Percentiles rank a stretch among this genome's conserved stretches.
phyloP scores from a whole-genome alignment of 37 sponge, comb jelly and placozoan species.

The Aphrocallistes beatrix region DNA sequence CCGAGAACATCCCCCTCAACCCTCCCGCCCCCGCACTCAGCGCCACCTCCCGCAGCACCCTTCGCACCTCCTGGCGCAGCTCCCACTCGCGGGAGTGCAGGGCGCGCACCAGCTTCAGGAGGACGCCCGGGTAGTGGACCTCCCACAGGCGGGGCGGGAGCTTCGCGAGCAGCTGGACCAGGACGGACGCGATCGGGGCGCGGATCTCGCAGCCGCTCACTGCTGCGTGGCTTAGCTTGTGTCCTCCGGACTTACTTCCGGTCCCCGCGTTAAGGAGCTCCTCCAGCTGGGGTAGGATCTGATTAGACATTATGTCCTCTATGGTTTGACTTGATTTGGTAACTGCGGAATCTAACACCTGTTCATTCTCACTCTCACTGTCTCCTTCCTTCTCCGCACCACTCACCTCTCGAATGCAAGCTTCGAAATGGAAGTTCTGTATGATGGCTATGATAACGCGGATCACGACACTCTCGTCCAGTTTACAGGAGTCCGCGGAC shows the following conservation, averaged over 20 bases:
- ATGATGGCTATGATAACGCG: background rate
- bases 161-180: slow-evolving; percentile 59
- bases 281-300: background rate
- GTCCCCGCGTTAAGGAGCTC: background rate
- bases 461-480: background rate
- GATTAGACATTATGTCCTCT: background rate
- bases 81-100: slow-evolving; percentile 54
- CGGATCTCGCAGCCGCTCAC: slow-evolving; percentile 31
- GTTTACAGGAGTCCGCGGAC: background rate
- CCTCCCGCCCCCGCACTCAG: slow-evolving; percentile 49
- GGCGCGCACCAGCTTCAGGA: slow-evolving; percentile 60
- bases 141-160: slow-evolving; percentile 52
- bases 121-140: slow-evolving; percentile 50
- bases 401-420: background rate
- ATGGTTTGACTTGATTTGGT: too few species aligned
- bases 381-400: background rate
- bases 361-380: background rate
- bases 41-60: slow-evolving; percentile 68
- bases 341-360: background rate
- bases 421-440: background rate
- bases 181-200: slow-evolving; percentile 70
- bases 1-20: slow-evolving; percentile 50
- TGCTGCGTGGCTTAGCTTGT: slow-evolving; percentile 13
- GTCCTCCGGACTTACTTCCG: slow-evolving; percentile 11
- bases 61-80: slow-evolving; percentile 50